Evolutionary conservation across 30 jellyfish, hydroid and myxozoan genomes (phyloP), one percentile per base, ranked within the genome.

Genomic region (Clytia hemisphaerica): DNA sequence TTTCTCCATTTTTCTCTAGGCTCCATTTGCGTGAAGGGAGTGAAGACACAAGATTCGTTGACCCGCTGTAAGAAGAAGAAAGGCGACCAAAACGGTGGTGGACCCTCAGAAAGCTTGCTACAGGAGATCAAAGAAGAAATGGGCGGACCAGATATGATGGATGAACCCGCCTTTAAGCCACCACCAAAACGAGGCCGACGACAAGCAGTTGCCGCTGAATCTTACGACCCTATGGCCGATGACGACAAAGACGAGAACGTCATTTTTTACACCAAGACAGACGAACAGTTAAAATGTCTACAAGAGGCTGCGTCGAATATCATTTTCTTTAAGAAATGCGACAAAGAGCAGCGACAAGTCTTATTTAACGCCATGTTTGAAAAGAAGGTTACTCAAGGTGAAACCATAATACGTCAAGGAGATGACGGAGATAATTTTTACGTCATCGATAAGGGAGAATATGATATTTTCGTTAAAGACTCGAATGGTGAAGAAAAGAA

Each of bases 141-240:
- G n/a, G n/a, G n/a, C n/a, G n/a, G n/a, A n/a, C n/a, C n/a, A n/a
- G n/a, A n/a, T n/a, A n/a, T n/a, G n/a, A 57, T 57, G 70, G 80
- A 62, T 31, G 94, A 80, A 28, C 92, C 75, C 38, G 76, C 70
- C 18, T 57, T 47, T 60, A 75, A 62, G 25, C 96, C 94, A 59
- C 98, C 94, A 30, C 16, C 24, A 18, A 28, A 73, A 29, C 38
- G 76, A 48, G 98, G 95, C 2, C 61, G 98, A 65, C 93, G 98
- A 37, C 88, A 66, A 34, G 98, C 98, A 4, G 98, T 89, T n/a
- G 98, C 98, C 1, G 98, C 94, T 12, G 98, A 89, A 76, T 89
- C 98, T 12, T 89, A 89, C 75, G 95, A 89, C 54, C 98, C 98
- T 4, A 69, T 93, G 18, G 63, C 68, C 32, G 93, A 80, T 46